Percentiles rank a stretch among this genome's conserved stretches.
Evolutionary conservation across 2,797 vertebrate genomes (phyloP).

Genomic region (Phoxinus dragarum): DNA sequence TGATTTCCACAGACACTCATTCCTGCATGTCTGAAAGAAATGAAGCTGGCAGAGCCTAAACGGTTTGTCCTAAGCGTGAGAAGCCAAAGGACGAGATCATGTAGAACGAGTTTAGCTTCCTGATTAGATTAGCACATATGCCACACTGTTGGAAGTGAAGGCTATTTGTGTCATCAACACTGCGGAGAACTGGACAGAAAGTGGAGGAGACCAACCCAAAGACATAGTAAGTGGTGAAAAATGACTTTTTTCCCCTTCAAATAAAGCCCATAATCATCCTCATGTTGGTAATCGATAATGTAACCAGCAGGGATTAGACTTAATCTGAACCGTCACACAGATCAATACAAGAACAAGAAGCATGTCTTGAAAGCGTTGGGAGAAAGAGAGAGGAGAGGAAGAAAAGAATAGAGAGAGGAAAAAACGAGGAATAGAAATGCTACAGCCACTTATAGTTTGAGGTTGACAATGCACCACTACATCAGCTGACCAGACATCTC

Average conservation of each 20-base stretch:
- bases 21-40: constrained; percentile 11
- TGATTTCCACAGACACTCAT: not conserved
- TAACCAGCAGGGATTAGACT: constrained; percentile 42
- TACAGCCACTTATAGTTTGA: constrained; percentile 9
- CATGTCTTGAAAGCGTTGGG: not conserved
- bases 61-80: constrained; percentile 66
- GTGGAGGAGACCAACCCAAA: constrained; percentile 23
- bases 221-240: constrained; percentile 43
- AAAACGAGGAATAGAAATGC: not conserved
- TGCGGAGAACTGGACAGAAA: constrained; percentile 64
- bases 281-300: constrained; percentile 72
- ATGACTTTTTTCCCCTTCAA: constrained; percentile 31
- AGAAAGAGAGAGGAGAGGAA: not conserved
- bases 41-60: constrained; percentile 64
- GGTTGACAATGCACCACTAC: constrained; percentile 10
- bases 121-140: constrained; percentile 81
- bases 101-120: constrained; percentile 75
- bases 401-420: not conserved
- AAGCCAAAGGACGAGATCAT: constrained; percentile 71
- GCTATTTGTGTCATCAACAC: constrained; percentile 73
- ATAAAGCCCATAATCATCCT: constrained; percentile 66
- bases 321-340: constrained; percentile 39
- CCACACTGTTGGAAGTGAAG: constrained; percentile 76
- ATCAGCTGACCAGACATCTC: constrained; percentile 16
- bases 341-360: constrained; percentile 33